phyloP scores from a whole-genome alignment of 2,888 invertebrate genomes.

The Fissipunctia ypsillon region DNA sequence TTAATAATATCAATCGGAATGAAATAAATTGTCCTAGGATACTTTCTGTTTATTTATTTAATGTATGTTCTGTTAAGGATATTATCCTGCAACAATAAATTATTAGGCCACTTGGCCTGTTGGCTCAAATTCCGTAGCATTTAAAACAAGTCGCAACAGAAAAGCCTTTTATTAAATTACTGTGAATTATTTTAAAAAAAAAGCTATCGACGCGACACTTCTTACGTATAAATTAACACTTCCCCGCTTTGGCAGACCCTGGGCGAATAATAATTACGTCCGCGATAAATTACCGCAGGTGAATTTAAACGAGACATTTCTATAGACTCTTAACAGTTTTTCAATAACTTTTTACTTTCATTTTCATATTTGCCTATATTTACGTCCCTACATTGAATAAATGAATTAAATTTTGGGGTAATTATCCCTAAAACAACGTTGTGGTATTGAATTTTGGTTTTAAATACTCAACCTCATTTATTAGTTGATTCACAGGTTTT shows the following conservation, averaged over 20 bases:
- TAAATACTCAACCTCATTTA: conserved; percentile 31
- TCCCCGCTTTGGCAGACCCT: conserved; percentile 56
- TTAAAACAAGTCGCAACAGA: conserved; percentile 38
- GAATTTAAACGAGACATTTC: conserved; percentile 64
- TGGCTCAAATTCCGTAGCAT: conserved; percentile 38
- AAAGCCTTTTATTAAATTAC: conserved; percentile 43
- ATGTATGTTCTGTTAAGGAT: conserved; percentile 15
- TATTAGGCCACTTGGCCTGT: neutral
- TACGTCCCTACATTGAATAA: conserved; percentile 39
- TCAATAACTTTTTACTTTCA: conserved; percentile 54
- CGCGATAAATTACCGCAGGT: conserved; percentile 69
- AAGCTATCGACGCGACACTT: conserved; percentile 33
- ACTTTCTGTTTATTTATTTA: conserved; percentile 1
- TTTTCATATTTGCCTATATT: conserved; percentile 57
- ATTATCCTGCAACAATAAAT: conserved; percentile 27
- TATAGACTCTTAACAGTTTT: conserved; percentile 57
- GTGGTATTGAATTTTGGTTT: conserved; percentile 21
- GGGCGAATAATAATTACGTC: conserved; percentile 64
- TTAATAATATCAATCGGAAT: conserved; percentile 3
- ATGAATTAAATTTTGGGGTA: conserved; percentile 46
- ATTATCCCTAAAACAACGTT: conserved; percentile 40
- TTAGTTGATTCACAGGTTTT: conserved; percentile 48
- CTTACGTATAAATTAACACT: conserved; percentile 61
- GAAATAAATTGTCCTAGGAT: conserved; percentile 2
- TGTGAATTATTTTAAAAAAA: conserved; percentile 46